These are phyloP conservation scores for Sebastes kiyomatsui DNA, from an alignment of 2,797 vertebrate genomes.

Conservation along the genomic window DNA sequence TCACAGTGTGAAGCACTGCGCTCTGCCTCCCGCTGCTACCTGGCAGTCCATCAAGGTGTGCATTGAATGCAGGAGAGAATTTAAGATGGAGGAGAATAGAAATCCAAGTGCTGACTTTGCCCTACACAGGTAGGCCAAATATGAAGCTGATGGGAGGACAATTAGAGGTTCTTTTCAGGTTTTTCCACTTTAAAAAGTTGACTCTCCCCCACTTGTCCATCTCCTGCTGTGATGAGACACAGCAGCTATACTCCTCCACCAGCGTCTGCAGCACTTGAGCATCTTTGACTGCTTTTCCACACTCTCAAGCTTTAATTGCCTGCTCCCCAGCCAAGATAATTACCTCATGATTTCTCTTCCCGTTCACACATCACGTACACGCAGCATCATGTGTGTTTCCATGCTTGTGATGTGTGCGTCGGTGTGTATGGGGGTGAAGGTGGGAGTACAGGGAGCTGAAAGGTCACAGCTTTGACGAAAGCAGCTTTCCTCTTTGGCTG, in stretches of 20 bases:
- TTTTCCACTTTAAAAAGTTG: constrained; percentile 11
- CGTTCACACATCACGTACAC: neutral
- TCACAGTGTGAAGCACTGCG: neutral
- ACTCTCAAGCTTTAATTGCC: constrained; percentile 31
- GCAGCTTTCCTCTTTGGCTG: constrained; percentile 24
- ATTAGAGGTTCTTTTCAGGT: constrained; percentile 24
- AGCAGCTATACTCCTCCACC: constrained; percentile 3
- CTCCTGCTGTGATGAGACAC: constrained; percentile 37
- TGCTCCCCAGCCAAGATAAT: constrained; percentile 19
- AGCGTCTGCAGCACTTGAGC: neutral
- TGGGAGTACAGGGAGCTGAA: constrained; percentile 16
- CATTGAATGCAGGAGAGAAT: neutral
- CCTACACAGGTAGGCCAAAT: constrained; percentile 17
- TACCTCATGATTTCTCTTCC: neutral
- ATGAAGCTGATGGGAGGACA: neutral
- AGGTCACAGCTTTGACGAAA: constrained; percentile 57
- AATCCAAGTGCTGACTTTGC: neutral
- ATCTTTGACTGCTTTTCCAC: constrained; percentile 1
- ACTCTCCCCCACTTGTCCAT: constrained; percentile 14
- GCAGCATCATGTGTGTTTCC: neutral
- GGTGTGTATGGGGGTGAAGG: neutral
- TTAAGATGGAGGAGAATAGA: constrained; percentile 2
- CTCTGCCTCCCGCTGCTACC: constrained; percentile 19
- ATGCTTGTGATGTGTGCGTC: neutral
- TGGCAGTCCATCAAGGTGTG: neutral